Conservation (phyloP, 2,113 vertebrate genomes). For the Recurvirostra avosetta region DNA sequence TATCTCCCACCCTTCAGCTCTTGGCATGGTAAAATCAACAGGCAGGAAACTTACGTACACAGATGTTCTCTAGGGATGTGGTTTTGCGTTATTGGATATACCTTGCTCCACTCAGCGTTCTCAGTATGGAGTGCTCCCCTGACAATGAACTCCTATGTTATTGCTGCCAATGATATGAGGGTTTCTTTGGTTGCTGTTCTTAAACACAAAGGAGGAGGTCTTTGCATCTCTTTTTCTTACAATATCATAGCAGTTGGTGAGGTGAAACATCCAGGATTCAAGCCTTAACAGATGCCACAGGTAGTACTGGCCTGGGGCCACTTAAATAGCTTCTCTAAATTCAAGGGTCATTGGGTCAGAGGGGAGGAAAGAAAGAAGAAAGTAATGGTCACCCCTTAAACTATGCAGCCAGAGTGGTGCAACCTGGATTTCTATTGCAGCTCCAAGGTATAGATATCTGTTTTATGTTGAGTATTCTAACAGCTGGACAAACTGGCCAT, state of each 20-base stretch:
- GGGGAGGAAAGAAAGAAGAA: background rate
- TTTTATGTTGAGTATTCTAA: background rate
- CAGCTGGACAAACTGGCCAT: background rate
- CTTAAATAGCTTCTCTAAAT: background rate
- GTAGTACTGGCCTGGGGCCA: background rate
- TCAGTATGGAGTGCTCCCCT: background rate
- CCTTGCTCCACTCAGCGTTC: background rate
- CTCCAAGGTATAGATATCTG: background rate
- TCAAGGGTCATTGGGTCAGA: background rate
- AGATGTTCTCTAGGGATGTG: background rate
- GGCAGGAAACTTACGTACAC: background rate
- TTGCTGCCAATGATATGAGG: background rate
- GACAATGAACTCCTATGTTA: background rate
- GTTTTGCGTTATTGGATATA: background rate
- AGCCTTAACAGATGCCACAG: background rate
- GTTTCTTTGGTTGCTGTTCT: background rate
- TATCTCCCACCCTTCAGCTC: background rate
- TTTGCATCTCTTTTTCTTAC: background rate
- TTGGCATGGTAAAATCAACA: too few relatives aligned
- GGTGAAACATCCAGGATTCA: background rate
- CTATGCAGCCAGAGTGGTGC: too few relatives aligned
- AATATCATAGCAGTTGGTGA: background rate
- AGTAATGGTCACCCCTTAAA: background rate
- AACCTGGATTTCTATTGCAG: background rate
- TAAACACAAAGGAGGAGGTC: background rate